These are phyloP conservation scores for Dromius quadrimaculatus DNA, from an alignment of 2,888 invertebrate species.

Conservation along the genomic window DNA sequence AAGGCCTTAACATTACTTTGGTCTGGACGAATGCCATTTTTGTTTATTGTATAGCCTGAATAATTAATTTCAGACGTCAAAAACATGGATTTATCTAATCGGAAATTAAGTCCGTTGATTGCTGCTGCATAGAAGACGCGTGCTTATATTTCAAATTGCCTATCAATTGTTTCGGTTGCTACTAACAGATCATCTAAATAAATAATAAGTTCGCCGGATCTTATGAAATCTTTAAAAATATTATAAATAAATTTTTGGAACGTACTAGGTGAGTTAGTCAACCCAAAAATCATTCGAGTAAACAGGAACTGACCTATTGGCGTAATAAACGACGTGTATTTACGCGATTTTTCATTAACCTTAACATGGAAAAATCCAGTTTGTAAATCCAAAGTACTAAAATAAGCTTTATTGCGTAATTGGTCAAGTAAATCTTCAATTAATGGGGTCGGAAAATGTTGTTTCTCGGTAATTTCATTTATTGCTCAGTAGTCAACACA, in stretches of 20 bases:
- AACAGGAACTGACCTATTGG: neutral
- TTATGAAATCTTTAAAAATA: neutral
- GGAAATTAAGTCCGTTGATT: neutral
- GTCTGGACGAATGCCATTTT: neutral
- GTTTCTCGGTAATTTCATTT: neutral
- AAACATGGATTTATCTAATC: neutral
- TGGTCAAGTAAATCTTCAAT: neutral
- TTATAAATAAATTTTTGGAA: neutral
- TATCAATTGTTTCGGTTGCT: neutral
- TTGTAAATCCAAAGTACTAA: neutral
- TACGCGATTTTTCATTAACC: neutral
- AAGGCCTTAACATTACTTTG: neutral
- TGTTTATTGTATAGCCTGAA: neutral
- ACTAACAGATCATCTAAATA: neutral
- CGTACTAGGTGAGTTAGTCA: neutral
- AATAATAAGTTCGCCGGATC: neutral
- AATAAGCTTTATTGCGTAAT: neutral
- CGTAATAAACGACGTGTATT: neutral
- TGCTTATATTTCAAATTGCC: neutral
- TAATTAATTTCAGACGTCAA: neutral
- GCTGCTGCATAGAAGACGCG: neutral
- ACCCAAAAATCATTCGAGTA: neutral
- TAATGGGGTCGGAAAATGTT: conserved; percentile 2
- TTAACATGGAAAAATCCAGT: neutral
- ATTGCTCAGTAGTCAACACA: neutral